Base-by-base conservation (phyloP, 2,888 invertebrate species). In the Scaptomyza tumidula region DNA sequence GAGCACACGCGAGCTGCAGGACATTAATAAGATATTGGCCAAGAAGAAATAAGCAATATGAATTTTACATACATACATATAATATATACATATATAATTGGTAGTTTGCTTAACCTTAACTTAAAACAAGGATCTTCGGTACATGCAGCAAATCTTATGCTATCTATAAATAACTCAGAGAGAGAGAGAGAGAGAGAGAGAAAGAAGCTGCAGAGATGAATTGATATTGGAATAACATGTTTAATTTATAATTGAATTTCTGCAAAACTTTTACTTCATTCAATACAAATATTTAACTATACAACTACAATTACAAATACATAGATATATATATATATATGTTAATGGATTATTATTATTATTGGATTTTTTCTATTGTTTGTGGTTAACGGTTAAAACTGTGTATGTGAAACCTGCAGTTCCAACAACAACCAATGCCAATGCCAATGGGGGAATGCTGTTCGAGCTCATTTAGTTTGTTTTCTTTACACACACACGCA, bases 1-100 rank as follows among this genome's bases (percentile, higher is more conserved):
- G 95, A 95, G 95, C 91, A 95, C 95, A 44, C 94, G 94, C 75
- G 94, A 93, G 78, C 94, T 96, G 78, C 93, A 94, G 66, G 94
- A 94, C 90, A 95, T 96, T 93, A 95, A 95, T 91, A 94, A 94
- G 80, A 94, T 96, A 86, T 73, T 91, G 63, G 82, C 91, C 58
- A 81, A 73, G 45, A 90, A 89, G 66, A 89, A 76, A 65, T 73
- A 33, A 52, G 14, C 27, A 39, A 46, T 7, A 52, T 43, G 10
- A 27, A 11, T 33, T 58, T 58, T 33, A 14, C 14, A 31, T 58
- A 41, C n/a, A 49, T n/a, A 7, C 14, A 48, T 48, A 19, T 52
- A 33, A 14, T 14, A 19, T 50, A 50, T 24, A 49, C n/a, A 6
- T 14, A 31, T 49, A 35, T 39, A 41, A 41, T 50, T 55, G 14